phyloP scores from a whole-genome alignment of 2,888 invertebrate genomes.

The Bembecia ichneumoniformis region DNA sequence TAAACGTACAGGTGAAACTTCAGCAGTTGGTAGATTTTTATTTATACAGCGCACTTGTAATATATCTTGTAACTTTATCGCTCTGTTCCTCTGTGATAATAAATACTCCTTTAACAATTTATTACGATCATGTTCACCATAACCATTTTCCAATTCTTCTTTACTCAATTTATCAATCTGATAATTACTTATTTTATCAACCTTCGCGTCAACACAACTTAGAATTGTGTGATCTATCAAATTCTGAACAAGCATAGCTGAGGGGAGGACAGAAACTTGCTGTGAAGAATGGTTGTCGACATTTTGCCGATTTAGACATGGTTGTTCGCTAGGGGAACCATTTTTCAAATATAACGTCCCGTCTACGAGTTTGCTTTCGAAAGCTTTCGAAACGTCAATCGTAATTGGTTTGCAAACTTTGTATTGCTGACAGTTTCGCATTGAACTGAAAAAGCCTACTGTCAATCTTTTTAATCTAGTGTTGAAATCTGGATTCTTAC shows the following conservation, averaged over 20 bases:
- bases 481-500: slow-evolving; percentile 64
- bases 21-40: slow-evolving; percentile 43
- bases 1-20: slow-evolving; percentile 37
- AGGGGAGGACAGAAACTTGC: slow-evolving; percentile 26
- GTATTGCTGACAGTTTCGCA: slow-evolving; percentile 37
- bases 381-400: slow-evolving; percentile 48
- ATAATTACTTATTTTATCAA: background rate
- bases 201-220: background rate
- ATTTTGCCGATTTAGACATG: slow-evolving; percentile 6
- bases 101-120: slow-evolving; percentile 16
- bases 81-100: slow-evolving; percentile 31
- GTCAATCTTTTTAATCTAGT: slow-evolving; percentile 47
- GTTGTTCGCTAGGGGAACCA: slow-evolving; percentile 3
- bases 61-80: slow-evolving; percentile 43
- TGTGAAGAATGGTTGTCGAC: slow-evolving; percentile 5
- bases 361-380: slow-evolving; percentile 42
- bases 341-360: slow-evolving; percentile 38
- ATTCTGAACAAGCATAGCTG: slow-evolving; percentile 34
- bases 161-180: slow-evolving; percentile 4
- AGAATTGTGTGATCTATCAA: slow-evolving; percentile 24
- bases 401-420: slow-evolving; percentile 50
- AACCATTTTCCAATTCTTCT: slow-evolving; percentile 6
- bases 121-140: slow-evolving; percentile 3
- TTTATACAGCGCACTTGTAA: slow-evolving; percentile 43
- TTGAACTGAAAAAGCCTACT: slow-evolving; percentile 40